Evolutionary conservation across 2,113 vertebrate species (phyloP).

Genomic region (Brachyhypopomus occidentalis): DNA sequence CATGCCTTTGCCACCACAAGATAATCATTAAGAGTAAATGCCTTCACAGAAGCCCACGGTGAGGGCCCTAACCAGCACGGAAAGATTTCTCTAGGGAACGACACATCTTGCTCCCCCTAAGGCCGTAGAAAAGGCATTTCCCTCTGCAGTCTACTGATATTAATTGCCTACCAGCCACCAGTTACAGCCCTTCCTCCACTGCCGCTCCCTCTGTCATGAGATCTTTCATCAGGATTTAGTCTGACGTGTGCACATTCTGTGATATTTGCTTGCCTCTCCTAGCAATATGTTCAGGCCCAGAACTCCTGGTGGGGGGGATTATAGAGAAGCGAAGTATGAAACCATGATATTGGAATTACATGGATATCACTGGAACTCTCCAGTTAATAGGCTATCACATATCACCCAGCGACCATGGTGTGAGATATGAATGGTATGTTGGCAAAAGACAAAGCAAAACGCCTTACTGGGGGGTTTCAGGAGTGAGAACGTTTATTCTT

Average conservation of each 20-base stretch:
- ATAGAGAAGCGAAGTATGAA: conserved; percentile 27
- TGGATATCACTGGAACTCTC: conserved; percentile 27
- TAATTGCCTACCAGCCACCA: conserved; percentile 66
- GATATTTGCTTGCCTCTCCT: conserved; percentile 37
- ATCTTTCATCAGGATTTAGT: conserved; percentile 1
- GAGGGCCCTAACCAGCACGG: conserved; percentile 50
- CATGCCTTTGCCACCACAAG: conserved; percentile 46
- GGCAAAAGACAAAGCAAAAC: conserved; percentile 14
- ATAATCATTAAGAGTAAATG: conserved; percentile 66
- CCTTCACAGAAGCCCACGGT: conserved; percentile 56
- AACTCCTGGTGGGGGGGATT: conserved; percentile 10
- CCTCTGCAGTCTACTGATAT: conserved; percentile 66
- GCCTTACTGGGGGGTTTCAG: conserved; percentile 20
- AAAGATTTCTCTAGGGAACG: conserved; percentile 63
- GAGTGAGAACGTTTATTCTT: neutral
- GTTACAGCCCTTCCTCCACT: conserved; percentile 48
- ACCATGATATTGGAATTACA: conserved; percentile 42
- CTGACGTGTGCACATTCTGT: conserved; percentile 22
- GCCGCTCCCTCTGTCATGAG: conserved; percentile 39
- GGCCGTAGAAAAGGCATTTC: conserved; percentile 54
- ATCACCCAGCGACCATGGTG: conserved; percentile 23
- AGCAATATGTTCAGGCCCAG: neutral
- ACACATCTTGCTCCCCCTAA: conserved; percentile 55
- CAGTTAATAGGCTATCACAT: conserved; percentile 30
- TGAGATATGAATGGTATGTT: conserved; percentile 34